These are phyloP conservation scores for Geotrypetes seraphini DNA, from an alignment of 2,797 vertebrate species.

Conservation along the genomic window DNA sequence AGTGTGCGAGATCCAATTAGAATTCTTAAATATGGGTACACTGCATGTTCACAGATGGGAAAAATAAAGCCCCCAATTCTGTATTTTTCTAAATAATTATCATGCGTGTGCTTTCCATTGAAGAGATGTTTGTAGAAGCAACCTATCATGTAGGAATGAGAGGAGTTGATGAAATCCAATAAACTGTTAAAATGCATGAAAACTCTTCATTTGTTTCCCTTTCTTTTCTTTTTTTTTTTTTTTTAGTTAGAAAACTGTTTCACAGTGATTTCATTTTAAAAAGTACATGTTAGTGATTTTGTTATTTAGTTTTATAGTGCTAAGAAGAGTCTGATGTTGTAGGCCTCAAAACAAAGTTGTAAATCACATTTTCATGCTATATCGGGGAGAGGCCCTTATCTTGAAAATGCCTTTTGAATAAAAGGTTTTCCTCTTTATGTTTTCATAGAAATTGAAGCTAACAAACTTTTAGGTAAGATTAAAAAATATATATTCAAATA, in stretches of 20 bases:
- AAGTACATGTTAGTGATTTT: slow-evolving; percentile 29
- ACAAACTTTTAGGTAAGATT: too few species aligned
- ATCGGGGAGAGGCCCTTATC: slow-evolving; percentile 27
- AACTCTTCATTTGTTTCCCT: background rate
- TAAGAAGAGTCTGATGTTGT: slow-evolving; percentile 29
- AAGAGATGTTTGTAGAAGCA: slow-evolving; percentile 17
- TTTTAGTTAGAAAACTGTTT: slow-evolving; percentile 30
- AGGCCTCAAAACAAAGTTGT: slow-evolving; percentile 35
- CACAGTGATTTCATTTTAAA: too few species aligned
- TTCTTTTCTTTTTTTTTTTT: slow-evolving; percentile 20
- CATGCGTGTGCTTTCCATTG: slow-evolving; percentile 27
- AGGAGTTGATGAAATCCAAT: slow-evolving; percentile 16
- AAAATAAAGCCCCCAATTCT: too few species aligned
- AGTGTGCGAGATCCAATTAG: background rate
- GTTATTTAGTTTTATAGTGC: slow-evolving; percentile 32
- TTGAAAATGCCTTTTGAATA: slow-evolving; percentile 32
- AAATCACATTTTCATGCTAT: slow-evolving; percentile 39
- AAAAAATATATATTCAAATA: too few species aligned
- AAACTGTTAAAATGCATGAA: slow-evolving; percentile 17
- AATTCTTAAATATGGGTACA: slow-evolving; percentile 6
- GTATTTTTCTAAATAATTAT: slow-evolving; percentile 29
- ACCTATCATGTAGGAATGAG: slow-evolving; percentile 21
- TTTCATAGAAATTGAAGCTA: too few species aligned
- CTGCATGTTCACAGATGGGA: too few species aligned
- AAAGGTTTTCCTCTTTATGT: slow-evolving; percentile 32